These are phyloP conservation scores for Poeciliopsis prolifica DNA, from an alignment of 2,113 vertebrate species.

Conservation along the genomic window DNA sequence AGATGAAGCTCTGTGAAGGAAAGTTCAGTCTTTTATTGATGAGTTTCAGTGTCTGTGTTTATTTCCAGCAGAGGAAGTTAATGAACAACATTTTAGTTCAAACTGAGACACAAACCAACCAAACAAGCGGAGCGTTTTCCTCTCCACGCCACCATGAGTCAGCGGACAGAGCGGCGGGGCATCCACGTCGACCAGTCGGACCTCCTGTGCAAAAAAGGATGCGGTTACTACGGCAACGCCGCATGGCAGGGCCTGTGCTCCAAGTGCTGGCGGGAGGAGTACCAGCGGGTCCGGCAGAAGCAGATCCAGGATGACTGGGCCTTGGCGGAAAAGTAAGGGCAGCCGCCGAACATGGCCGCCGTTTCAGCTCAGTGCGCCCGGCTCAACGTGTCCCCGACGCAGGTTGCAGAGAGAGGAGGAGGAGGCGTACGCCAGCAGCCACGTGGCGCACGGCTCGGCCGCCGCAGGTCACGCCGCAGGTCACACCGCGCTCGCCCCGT, in stretches of 20 bases:
- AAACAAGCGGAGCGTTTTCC: constrained; percentile 16
- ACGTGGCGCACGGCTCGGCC: constrained; percentile 77
- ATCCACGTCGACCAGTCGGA: constrained; percentile 96
- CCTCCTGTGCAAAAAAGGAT: constrained; percentile 95
- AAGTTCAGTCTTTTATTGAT: no score
- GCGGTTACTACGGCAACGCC: constrained; percentile 94
- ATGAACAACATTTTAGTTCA: no score
- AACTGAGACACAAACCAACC: neutral
- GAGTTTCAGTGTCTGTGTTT: neutral
- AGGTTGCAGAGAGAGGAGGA: constrained; percentile 97
- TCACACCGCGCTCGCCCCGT: constrained; percentile 85
- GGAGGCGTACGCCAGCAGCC: constrained; percentile 92
- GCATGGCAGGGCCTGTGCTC: constrained; percentile 97
- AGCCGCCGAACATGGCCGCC: no score
- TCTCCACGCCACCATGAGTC: constrained; percentile 82
- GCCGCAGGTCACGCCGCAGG: constrained; percentile 77
- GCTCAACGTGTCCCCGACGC: neutral
- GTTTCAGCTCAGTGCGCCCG: no score
- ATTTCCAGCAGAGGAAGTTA: neutral
- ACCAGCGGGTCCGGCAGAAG: constrained; percentile 88
- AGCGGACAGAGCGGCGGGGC: constrained; percentile 88
- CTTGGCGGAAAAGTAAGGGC: constrained; percentile 89
- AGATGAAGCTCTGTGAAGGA: no score
- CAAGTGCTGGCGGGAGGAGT: constrained; percentile 96
- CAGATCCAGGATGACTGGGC: constrained; percentile 98